Base-by-base conservation (phyloP, 2,113 vertebrate species). In the Arizona elegans region DNA sequence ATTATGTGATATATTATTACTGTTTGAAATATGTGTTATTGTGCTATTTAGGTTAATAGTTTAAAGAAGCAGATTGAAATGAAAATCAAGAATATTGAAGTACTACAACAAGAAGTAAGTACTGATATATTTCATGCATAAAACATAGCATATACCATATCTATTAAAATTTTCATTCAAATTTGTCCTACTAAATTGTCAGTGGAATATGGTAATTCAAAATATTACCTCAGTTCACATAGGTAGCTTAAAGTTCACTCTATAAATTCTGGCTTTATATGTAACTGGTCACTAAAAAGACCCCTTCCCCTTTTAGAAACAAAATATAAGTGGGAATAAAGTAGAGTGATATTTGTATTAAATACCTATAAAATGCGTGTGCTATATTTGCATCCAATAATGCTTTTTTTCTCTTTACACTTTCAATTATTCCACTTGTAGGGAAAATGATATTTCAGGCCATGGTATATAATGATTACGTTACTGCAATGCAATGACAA, bases 81-180 rank as follows among this genome's bases (percentile, higher is more conserved):
- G 87, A 98, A 98, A 98, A 96, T 89, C 94, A 98, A 98, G 92
- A 92, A 87, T 92, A 96, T 97, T 87, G 98, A 98, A 95, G 98
- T 98, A 94, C 96, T 97, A 92, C 97, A 98, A 29, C 98, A 98
- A 94, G 98, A 99, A 98, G 98, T 99, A 96, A 55, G 97, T 89
- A 92, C n/a, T 94, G 92, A 54, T 90, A 5, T 86, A 29, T 38
- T 65, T 12, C 21, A 47, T 95, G 43, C 93, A 75, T 89, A 62
- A 75, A 38, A 38, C 26, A 19, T 43, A 17, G 88, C 88, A 13
- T 33, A 17, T 33, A 94, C 19, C 21, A 2, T 86, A 24, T 47
- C 13, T 89, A 23, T 94, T 54, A 91, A 52, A 15, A 13, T 0
- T 89, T 10, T 88, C 38, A 0, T 89, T 11, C 87, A 52, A 87